These are phyloP conservation scores for Onychostruthus taczanowskii DNA, from an alignment of 2,113 vertebrate genomes.

Conservation along the genomic window DNA sequence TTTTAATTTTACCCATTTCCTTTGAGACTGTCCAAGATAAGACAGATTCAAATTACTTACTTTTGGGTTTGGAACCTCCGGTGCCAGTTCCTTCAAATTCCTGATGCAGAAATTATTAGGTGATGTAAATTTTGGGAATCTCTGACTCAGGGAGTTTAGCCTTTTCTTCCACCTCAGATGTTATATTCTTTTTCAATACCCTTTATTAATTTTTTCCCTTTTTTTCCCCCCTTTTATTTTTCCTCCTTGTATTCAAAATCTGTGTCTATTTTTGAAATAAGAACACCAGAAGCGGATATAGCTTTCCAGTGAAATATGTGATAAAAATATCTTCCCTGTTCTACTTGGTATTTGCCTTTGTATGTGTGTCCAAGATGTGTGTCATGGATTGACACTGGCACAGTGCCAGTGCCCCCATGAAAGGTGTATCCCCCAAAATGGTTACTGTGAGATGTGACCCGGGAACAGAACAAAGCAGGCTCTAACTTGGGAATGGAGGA, in stretches of 20 bases:
- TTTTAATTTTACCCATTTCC: not conserved
- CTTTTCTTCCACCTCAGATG: not conserved
- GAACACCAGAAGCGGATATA: not conserved
- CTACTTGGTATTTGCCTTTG: not conserved
- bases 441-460: no score
- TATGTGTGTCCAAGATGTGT: not conserved
- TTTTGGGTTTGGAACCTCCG: not conserved
- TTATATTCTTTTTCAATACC: not conserved
- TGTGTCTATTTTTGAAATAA: not conserved
- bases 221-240: not conserved
- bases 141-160: not conserved
- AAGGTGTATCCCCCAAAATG: no score
- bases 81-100: not conserved
- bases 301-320: not conserved
- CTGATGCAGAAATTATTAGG: not conserved
- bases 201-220: not conserved
- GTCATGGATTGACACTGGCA: no score
- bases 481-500: no score
- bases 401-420: no score
- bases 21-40: not conserved
- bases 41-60: not conserved
- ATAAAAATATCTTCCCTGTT: not conserved
- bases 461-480: no score
- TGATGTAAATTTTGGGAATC: not conserved
- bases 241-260: not conserved